Evolutionary conservation across 1,140 invertebrate genomes (phyloP).

Genomic region (Drosophila micromelanica): DNA sequence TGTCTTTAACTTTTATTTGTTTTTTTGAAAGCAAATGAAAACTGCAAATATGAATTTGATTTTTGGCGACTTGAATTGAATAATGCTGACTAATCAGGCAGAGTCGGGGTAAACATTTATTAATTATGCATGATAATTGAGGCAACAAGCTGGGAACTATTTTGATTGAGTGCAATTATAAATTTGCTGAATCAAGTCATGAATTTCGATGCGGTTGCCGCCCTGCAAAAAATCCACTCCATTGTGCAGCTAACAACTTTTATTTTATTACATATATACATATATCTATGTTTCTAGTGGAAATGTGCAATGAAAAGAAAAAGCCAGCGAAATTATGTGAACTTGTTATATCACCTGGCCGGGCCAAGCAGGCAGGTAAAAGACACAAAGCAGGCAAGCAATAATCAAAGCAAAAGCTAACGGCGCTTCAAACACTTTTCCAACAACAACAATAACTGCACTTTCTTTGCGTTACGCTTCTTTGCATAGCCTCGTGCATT

Average conservation of each 20-base stretch:
- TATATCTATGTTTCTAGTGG: constrained; percentile 12
- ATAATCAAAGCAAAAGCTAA: constrained; percentile 15
- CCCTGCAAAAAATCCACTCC: constrained; percentile 28
- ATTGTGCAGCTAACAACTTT: constrained; percentile 38
- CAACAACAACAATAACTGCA: constrained; percentile 54
- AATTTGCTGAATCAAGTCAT: constrained; percentile 50
- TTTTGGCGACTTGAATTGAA: constrained; percentile 33
- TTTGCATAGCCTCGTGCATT: constrained; percentile 72
- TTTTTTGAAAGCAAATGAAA: too few relatives aligned
- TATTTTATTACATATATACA: constrained; percentile 28
- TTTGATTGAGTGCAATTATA: constrained; percentile 72
- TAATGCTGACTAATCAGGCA: constrained; percentile 51
- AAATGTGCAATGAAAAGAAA: constrained; percentile 66
- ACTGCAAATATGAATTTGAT: constrained; percentile 6
- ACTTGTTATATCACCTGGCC: constrained; percentile 77
- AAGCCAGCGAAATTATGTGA: constrained; percentile 76
- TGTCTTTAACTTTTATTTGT: too few relatives aligned
- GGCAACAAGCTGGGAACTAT: constrained; percentile 58
- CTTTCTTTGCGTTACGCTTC: constrained; percentile 83
- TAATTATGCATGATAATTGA: constrained; percentile 72
- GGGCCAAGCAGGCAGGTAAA: too few relatives aligned
- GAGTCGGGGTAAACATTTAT: constrained; percentile 17
- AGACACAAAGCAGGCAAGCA: constrained; percentile 7
- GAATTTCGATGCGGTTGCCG: constrained; percentile 58
- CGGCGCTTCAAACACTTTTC: constrained; percentile 60